Base-by-base conservation (phyloP, 2,888 invertebrate genomes). In the Limenitis camilla region DNA sequence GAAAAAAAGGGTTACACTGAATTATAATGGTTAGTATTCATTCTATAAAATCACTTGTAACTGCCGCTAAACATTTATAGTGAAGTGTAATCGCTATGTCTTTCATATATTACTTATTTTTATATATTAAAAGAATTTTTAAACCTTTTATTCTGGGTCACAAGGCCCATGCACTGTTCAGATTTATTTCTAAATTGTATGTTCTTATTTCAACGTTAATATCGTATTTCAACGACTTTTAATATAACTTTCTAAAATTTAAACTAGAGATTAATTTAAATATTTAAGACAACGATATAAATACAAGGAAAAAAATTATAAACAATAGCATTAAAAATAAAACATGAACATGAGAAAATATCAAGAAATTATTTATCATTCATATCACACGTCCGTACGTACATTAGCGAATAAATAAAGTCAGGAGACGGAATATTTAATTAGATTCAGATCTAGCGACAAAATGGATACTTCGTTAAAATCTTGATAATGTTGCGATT, bases 401-500 rank as follows among this genome's bases (percentile, higher is more conserved):
- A 58, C 50, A 58, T 60, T 60, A 60, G 54, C 54, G 51, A 56
- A 56, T 58, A 56, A 60, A 58, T 58, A 58, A 52, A 56, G 11
- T 27, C 50, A 8, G 43, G 40, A 52, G 27, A 46, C 52, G 40
- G 54, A 60, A 60, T 60, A 56, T 60, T 49, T 58, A 60, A 60
- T 60, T 58, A 48, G 33, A 46, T 40, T 31, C 43, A 52, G 47
- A 56, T 58, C 40, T 55, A 55, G 38, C 52, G 49, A 58, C 58
- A 53, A 51, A 36, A 51, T 53, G 49, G 42, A 43, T 50, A 28
- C 43, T 40, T 38, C 29, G 43, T 55, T 52, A 53, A 49, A 55
- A 56, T 49, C 50, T 55, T 59, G 63, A 68, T 71, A 68, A 69
- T 66, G 65, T 63, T 64, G 68, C 69, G 68, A 71, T 73, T 67